Evolutionary conservation across 2,797 vertebrate species (phyloP), one percentile per base, ranked within the genome.

Genomic region (Spinibarbus caldwelli): DNA sequence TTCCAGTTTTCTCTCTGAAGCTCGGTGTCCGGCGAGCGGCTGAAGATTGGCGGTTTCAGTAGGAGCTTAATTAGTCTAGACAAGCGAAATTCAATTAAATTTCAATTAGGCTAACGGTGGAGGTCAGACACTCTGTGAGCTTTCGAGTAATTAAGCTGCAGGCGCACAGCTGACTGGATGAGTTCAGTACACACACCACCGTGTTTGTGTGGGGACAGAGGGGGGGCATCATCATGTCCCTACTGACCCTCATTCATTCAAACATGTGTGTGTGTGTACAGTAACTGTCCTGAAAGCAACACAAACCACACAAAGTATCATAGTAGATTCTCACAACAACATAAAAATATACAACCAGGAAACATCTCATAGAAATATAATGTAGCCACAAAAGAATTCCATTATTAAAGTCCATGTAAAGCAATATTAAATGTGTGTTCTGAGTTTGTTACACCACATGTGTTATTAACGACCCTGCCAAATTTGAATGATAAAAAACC

Each of bases 11-110:
- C 52, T 67, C 34, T 72, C 57, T 73, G 64, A 67, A 77, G n/a
- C 43, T 57, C 34, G 5, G 4, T 34, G 52, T 85, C 64, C 75
- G 38, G 66, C 66, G 38, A 71, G 41, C 2, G 6, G 83, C 68
- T 73, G 57, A 92, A 94, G 91, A 94, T 92, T 93, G 92, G 85
- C 86, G 91, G 92, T 94, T 94, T 94, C 92, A 92, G 92, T 94
- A 89, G 88, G 91, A 91, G 93, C 91, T 93, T 95, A 94, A 95
- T 95, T 95, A 94, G 95, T 95, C 94, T 94, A 95, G 94, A 96
- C 95, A 94, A 95, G 93, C 91, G 89, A 94, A 93, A 93, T 95
- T 95, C 94, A 95, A 95, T 96, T 95, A 95, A 93, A 93, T 95
- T 95, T 95, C 94, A 96, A 95, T 95, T 95, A 96, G 92, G 92